Evolutionary conservation across 1,140 invertebrate genomes (phyloP), one percentile per base, ranked within the genome.

Genomic region (Belonocnema kinseyi): DNA sequence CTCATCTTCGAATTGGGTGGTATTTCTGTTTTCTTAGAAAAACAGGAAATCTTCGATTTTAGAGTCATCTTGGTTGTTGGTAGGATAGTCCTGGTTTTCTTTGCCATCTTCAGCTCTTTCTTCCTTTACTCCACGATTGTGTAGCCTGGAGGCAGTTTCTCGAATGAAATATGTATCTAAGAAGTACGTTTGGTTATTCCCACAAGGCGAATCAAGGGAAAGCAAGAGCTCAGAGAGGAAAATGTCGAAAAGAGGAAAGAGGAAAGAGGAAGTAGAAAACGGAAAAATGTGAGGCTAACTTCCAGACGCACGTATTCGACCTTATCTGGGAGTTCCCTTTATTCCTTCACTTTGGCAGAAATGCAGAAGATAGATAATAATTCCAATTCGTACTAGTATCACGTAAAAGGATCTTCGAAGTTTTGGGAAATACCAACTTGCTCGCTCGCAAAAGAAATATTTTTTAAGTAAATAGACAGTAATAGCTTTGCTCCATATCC

Each of bases 141-240:
- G n/a, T 75, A 77, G 77, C 76, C 81, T 75, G 77, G 71, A 80
- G 82, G 82, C 82, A 81, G 82, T 86, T 85, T 85, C 81, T 81
- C 56, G 73, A 83, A 80, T 85, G 83, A 87, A 87, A 86, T 86
- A 85, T 87, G 85, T 86, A 85, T 78, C 77, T 79, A 74, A 81
- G 75, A 73, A 78, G 77, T 80, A 85, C 80, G 79, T 77, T 81
- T 83, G 80, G 81, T 83, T 79, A 80, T 82, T 81, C 77, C 78
- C 73, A 73, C 77, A 78, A 83, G 82, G 80, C 66, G 73, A 80
- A 83, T 82, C 80, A 76, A 78, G 74, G 53, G 50, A 75, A 75
- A 72, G 50, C n/a, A 33, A 58, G 58, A 56, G 50, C 16, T 70
- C 74, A 72, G 77, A 81, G 79, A 79, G 56, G 58, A 78, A 75